Evolutionary conservation across 1,140 invertebrate genomes (phyloP), one percentile per base, ranked within the genome.

Genomic region (Heterodera carotae): DNA sequence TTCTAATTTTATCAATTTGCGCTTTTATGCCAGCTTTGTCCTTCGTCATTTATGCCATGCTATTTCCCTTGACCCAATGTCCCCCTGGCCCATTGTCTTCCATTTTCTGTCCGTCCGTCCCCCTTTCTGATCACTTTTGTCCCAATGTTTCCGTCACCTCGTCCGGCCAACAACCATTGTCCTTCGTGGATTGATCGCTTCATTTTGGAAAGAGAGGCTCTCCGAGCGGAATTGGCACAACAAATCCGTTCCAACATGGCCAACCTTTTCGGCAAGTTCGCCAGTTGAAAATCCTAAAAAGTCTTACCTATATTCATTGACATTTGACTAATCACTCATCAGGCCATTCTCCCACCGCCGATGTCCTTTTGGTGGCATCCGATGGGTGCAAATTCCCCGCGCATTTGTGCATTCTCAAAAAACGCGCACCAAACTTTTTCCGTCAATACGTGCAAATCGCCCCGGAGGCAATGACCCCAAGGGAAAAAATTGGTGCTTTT

Each of bases 371-470:
- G 62, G 83, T 86, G 15, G 70, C 84, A 0, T 84, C 86, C 12
- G 86, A 86, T 64, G 86, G 84, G n/a, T 69, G 73, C 48, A 86
- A 86, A 81, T 67, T 87, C n/a, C 75, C 84, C 8, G 84, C 83
- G 0, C 84, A 86, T 70, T 60, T 80, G 33, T 87, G 86, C 71
- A 87, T 86, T 69, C 67, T 86, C 31, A 64, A 85, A 27, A 77
- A 76, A 39, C 76, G 84, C 6, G 86, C 84, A 0, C 85, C 84
- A 1, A 78, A 80, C 31, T 86, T 86, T 75, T 86, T 82, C 69
- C 80, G 84, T 70, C 77, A 84, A 27, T 87, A 86, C 73, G 72
- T 86, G 10, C 80, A 87, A 36, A 83, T 85, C n/a, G 86, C 86
- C 22, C 70, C 83, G 15, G 76, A 76, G 59, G 81, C 83, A 39